A percentile compares a stretch with the other conserved stretches of the same genome.
Conservation (phyloP, 2,888 invertebrate species). For the Scaeva pyrastri region DNA sequence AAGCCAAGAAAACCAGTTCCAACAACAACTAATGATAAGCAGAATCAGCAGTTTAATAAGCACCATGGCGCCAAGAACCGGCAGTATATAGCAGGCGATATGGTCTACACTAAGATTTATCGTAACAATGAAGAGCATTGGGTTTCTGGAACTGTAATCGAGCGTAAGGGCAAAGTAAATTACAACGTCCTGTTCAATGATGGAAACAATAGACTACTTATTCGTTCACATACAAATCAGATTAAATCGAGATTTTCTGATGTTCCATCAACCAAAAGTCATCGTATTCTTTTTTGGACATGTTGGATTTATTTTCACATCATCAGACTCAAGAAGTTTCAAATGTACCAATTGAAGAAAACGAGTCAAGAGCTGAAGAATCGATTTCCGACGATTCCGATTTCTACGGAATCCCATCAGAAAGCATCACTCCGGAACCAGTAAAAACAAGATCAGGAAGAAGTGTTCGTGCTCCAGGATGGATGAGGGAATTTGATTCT, state of each 20-base stretch:
- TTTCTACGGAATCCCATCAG: too few relatives aligned
- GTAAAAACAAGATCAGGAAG: too few relatives aligned
- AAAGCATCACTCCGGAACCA: too few relatives aligned
- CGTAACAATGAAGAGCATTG: not conserved
- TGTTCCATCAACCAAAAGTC: too few relatives aligned
- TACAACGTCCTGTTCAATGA: not conserved
- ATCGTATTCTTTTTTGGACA: too few relatives aligned
- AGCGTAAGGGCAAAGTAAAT: not conserved
- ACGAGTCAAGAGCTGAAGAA: too few relatives aligned
- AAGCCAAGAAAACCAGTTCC: not conserved
- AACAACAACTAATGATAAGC: not conserved
- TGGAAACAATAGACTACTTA: not conserved
- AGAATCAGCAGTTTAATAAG: not conserved
- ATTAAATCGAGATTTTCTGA: not conserved
- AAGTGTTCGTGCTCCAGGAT: too few relatives aligned
- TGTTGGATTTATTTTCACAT: too few relatives aligned
- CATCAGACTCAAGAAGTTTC: too few relatives aligned
- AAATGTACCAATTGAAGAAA: too few relatives aligned
- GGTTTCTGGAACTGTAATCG: not conserved
- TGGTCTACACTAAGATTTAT: not conserved
- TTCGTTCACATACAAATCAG: not conserved
- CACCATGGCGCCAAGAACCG: not conserved
- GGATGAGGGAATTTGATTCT: too few relatives aligned
- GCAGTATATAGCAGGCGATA: not conserved
- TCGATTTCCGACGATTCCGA: too few relatives aligned